Evolutionary conservation across 2,113 vertebrate species (phyloP).

Genomic region (Sturnus vulgaris): DNA sequence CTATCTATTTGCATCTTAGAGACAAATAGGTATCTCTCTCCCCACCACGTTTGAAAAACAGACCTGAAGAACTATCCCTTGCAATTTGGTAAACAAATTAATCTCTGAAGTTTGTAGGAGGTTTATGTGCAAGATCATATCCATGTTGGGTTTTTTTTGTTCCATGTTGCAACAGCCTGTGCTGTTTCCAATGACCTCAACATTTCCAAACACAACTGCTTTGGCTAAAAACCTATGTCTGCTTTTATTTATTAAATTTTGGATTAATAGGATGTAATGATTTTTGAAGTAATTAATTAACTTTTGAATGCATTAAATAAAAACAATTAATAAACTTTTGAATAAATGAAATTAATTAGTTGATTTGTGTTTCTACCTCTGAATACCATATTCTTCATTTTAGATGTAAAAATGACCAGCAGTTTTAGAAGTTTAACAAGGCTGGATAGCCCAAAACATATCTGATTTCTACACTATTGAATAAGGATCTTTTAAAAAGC

Average conservation of each 20-base stretch:
- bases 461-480: background rate
- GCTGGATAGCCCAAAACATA: background rate
- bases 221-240: background rate
- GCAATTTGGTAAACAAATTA: background rate
- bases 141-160: background rate
- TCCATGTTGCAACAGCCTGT: background rate
- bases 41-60: background rate
- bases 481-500: background rate
- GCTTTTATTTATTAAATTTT: background rate
- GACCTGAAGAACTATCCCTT: background rate
- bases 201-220: background rate
- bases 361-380: background rate
- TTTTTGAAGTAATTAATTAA: background rate
- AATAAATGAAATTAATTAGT: background rate
- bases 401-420: background rate
- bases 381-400: background rate
- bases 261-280: background rate
- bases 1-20: constrained; percentile 1
- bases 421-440: background rate
- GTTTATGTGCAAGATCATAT: background rate
- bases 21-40: background rate
- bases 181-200: background rate
- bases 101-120: background rate
- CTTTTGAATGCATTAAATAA: background rate
- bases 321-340: background rate